Percentiles rank a stretch among this genome's conserved stretches.
Conservation (phyloP, 2,888 invertebrate genomes). For the Julus scandinavius region DNA sequence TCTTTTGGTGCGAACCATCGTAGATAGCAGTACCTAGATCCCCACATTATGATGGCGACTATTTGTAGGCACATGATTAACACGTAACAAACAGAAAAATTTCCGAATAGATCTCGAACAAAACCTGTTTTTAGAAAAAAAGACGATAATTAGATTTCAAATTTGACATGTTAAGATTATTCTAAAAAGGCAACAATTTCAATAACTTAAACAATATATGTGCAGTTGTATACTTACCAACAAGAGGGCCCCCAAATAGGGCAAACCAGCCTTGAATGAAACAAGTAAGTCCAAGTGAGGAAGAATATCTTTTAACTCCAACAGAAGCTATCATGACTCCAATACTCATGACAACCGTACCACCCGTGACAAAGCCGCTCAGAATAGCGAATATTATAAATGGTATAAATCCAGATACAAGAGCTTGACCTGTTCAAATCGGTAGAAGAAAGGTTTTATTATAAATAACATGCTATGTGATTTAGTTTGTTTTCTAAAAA, state of each 20-base stretch:
- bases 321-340: constrained; percentile 42
- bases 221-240: constrained; percentile 42
- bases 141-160: neutral
- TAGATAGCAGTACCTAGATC: neutral
- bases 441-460: neutral
- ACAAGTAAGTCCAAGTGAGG: constrained; percentile 49
- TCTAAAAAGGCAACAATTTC: neutral
- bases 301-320: constrained; percentile 38
- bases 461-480: neutral
- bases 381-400: constrained; percentile 32
- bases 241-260: constrained; percentile 52
- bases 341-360: constrained; percentile 48
- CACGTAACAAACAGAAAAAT: constrained; percentile 35
- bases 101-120: constrained; percentile 30
- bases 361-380: constrained; percentile 51
- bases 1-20: neutral
- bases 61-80: neutral
- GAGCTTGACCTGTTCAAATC: constrained; percentile 30
- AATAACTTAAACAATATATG: neutral
- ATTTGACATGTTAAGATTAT: too few relatives aligned
- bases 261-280: constrained; percentile 54
- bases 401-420: constrained; percentile 28
- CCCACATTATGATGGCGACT: neutral
- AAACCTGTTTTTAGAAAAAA: constrained; percentile 1
- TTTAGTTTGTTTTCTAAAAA: too few relatives aligned